Evolutionary conservation across 2,797 vertebrate species (phyloP).

Genomic region (Cottoperca gobio): DNA sequence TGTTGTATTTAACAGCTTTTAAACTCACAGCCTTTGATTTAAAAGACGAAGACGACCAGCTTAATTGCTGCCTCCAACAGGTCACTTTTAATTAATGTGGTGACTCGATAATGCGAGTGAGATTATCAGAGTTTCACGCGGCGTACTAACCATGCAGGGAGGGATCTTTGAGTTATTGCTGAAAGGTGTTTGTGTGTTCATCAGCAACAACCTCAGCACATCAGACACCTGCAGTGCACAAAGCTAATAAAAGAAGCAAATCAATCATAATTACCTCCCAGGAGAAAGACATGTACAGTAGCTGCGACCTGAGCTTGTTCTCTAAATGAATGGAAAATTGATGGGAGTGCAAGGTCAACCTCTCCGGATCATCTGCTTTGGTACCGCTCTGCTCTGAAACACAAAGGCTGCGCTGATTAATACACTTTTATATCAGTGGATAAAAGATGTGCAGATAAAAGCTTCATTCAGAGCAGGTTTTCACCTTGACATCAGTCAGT

Average conservation of each 20-base stretch:
- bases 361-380: constrained; percentile 32
- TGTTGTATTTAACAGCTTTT: constrained; percentile 59
- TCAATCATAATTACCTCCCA: constrained; percentile 41
- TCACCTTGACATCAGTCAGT: too few species aligned
- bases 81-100: constrained; percentile 74
- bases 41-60: constrained; percentile 39
- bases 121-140: constrained; percentile 55
- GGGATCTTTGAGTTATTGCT: constrained; percentile 7
- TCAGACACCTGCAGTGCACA: constrained; percentile 2
- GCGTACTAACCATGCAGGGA: constrained; percentile 64
- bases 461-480: too few species aligned
- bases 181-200: constrained; percentile 5
- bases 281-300: constrained; percentile 11
- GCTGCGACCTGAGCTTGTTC: constrained; percentile 22
- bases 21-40: constrained; percentile 65
- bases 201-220: constrained; percentile 9
- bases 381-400: constrained; percentile 10
- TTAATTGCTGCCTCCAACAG: constrained; percentile 65
- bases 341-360: constrained; percentile 41
- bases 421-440: constrained; percentile 17
- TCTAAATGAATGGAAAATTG: constrained; percentile 24
- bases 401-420: constrained; percentile 29
- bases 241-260: constrained; percentile 27
- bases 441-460: too few species aligned
- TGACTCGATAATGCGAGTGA: constrained; percentile 53